phyloP scores from a whole-genome alignment of 2,797 vertebrate species.

The Lagocephalus sceleratus region DNA sequence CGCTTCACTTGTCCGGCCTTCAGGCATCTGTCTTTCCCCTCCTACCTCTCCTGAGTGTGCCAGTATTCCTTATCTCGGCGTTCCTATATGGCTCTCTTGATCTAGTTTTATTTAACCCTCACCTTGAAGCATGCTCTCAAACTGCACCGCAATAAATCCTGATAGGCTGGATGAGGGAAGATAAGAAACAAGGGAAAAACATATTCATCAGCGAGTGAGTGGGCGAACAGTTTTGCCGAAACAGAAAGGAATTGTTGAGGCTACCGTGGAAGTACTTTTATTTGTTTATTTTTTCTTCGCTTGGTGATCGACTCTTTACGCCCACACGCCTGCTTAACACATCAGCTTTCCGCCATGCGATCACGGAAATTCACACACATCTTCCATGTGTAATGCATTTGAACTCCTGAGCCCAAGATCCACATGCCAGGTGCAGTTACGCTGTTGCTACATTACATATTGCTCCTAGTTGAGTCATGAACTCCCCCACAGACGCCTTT shows the following conservation, averaged over 20 bases:
- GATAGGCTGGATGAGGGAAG: constrained; percentile 9
- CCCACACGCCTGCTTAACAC: constrained; percentile 21
- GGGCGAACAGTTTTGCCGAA: constrained; percentile 9
- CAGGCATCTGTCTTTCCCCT: constrained; percentile 11
- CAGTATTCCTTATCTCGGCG: constrained; percentile 21
- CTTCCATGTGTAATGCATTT: not conserved
- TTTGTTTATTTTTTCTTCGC: constrained; percentile 13
- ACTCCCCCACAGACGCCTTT: constrained; percentile 36
- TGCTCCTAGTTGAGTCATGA: constrained; percentile 46
- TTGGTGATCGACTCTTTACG: constrained; percentile 14
- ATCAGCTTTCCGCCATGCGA: constrained; percentile 26
- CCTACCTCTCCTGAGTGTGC: constrained; percentile 4
- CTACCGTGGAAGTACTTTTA: constrained; percentile 32
- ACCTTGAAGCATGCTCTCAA: not conserved
- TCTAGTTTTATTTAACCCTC: constrained; percentile 25
- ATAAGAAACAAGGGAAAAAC: constrained; percentile 2
- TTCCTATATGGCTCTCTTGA: constrained; percentile 18
- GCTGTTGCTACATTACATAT: constrained; percentile 26
- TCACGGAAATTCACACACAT: constrained; percentile 23
- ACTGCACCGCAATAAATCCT: constrained; percentile 26
- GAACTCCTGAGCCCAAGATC: constrained; percentile 11
- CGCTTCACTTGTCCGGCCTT: constrained; percentile 14
- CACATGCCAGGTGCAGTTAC: constrained; percentile 26
- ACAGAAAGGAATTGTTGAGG: constrained; percentile 39
- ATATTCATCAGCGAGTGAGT: no score